Base-by-base conservation (phyloP, 2,888 invertebrate species). In the Ochropleura plecta region DNA sequence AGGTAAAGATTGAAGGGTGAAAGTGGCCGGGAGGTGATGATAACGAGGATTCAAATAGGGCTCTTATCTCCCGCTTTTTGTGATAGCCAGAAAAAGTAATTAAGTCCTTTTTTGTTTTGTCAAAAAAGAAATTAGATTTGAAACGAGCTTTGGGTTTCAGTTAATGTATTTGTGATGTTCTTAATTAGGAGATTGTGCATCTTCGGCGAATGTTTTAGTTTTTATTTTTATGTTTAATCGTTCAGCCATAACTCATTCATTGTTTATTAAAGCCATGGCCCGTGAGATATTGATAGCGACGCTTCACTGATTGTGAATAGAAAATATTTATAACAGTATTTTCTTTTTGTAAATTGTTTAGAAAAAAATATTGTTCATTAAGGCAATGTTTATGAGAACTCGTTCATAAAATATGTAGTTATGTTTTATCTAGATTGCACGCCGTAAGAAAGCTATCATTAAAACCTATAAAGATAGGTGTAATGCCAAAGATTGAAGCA, bases 71-170 rank as follows among this genome's bases (percentile, higher is more conserved):
- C 91, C 91, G 91, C 91, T 91, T 91, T 91, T 92, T 92, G 92
- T 93, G 94, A 94, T 92, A 91, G 89, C 89, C 91, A 93, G 93
- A 94, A 94, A 95, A 96, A 93, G 95, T 96, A 96, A 96, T 96
- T 96, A 96, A 95, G 93, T 87, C 87, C 89, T 90, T 94, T 94
- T 94, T 93, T 92, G 91, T 94, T 92, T 93, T 88, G 89, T 86
- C 80, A 89, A 92, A 93, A 93, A 93, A 93, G 91, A 93, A 94
- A 94, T 95, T 93, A 93, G 93, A 94, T 94, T 94, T 90, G 91
- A 88, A 91, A 91, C 89, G 89, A 88, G 88, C 78, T 81, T 88
- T 82, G 90, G 89, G 87, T 85, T 87, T 72, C 75, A 87, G 92
- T 93, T 94, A 95, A 95, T 95, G 94, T 93, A 90, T 93, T 94